A percentile compares a stretch with the other conserved stretches of the same genome.
Evolutionary conservation across 2,888 invertebrate genomes (phyloP).

Genomic region (Macrosiphum euphorbiae): DNA sequence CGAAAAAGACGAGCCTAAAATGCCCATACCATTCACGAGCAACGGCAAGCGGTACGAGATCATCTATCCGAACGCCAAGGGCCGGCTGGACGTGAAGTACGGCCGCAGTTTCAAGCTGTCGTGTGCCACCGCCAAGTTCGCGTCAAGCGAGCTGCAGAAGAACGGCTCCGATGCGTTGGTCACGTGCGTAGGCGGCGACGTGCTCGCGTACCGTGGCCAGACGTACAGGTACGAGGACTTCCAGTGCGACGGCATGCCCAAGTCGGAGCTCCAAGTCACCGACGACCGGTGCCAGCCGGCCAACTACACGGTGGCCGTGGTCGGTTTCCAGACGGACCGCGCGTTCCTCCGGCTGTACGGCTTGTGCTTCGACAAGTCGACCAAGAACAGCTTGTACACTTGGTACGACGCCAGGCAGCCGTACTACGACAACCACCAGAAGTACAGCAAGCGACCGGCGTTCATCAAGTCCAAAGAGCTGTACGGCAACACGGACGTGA

Average conservation of each 20-base stretch:
- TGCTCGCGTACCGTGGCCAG: not conserved
- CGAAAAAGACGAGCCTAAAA: not conserved
- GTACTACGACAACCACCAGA: slow-evolving; percentile 21
- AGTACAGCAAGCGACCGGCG: not conserved
- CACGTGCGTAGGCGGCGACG: not conserved
- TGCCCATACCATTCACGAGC: slow-evolving; percentile 33
- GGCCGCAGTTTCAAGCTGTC: not conserved
- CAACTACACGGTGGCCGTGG: slow-evolving; percentile 37
- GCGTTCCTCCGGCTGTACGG: not conserved
- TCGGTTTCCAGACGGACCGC: slow-evolving; percentile 14
- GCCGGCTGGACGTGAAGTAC: not conserved
- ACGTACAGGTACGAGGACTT: slow-evolving; percentile 4
- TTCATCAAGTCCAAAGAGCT: not conserved
- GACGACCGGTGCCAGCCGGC: slow-evolving; percentile 1
- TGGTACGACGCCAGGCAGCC: slow-evolving; percentile 48
- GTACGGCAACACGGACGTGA: slow-evolving; percentile 45
- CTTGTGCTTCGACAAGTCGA: slow-evolving; percentile 45
- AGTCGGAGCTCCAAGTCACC: slow-evolving; percentile 32
- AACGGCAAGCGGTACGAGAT: not conserved
- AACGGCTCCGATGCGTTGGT: not conserved
- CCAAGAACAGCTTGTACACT: slow-evolving; percentile 48
- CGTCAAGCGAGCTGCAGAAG: accelerated
- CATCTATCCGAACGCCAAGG: slow-evolving; percentile 33
- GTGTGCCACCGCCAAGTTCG: not conserved
- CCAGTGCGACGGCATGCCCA: slow-evolving; percentile 30